These are phyloP conservation scores for Stylophora pistillata DNA, from an alignment of 64 coral and sea anemone species.

Conservation along the genomic window DNA sequence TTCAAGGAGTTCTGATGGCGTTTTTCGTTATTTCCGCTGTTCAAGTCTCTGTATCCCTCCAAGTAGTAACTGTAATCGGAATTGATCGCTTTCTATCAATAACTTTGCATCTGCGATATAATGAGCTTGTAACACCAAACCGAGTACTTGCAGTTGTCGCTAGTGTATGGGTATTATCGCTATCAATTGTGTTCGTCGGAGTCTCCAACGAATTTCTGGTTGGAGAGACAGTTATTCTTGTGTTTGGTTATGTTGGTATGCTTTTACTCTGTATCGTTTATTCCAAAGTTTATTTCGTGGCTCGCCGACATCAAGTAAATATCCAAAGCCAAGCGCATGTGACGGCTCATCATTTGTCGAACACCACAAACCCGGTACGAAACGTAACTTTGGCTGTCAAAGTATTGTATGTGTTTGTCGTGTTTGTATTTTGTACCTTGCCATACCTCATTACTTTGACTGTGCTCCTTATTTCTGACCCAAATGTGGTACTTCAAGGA, in stretches of 20 bases:
- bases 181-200: neutral
- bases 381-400: conserved; percentile 24
- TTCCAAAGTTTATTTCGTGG: neutral
- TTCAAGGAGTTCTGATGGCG: neutral
- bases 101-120: conserved; percentile 8
- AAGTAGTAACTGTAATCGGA: neutral
- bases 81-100: conserved; percentile 31
- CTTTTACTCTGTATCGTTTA: conserved; percentile 20
- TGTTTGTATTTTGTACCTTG: neutral
- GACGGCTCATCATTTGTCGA: neutral
- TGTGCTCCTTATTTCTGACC: neutral
- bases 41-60: neutral
- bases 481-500: neutral
- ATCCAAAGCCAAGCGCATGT: conserved; percentile 22
- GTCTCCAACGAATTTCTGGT: neutral
- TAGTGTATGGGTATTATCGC: neutral
- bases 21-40: neutral
- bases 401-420: conserved; percentile 14
- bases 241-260: neutral
- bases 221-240: neutral
- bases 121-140: conserved; percentile 20
- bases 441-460: neutral
- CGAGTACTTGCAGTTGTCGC: neutral
- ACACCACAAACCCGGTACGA: neutral
- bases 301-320: conserved; percentile 1